Base-by-base conservation (phyloP, 2,888 invertebrate species). In the Chymomyza procnemis region DNA sequence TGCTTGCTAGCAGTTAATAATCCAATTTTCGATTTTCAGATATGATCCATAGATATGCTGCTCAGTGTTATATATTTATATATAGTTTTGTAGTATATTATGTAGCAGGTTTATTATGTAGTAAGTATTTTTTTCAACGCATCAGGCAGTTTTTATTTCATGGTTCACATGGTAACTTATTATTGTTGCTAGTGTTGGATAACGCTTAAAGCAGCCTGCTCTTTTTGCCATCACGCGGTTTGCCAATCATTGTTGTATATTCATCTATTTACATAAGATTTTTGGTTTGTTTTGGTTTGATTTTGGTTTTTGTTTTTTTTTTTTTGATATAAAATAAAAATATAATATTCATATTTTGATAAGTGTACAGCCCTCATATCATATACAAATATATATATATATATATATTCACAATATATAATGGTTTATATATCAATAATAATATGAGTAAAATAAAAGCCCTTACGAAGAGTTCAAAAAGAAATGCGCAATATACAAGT, bases 231-330 rank as follows among this genome's bases (percentile, higher is more conserved):
- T 91, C 89, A 67, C 90, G 88, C 75, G 90, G 87, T 88, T 91
- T 91, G 88, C 91, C 91, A 90, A 91, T 90, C 90, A 91, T 90
- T 76, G 91, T 88, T 75, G 90, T 90, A 86, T 90, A 91, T 82
- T 91, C 91, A 90, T 91, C 91, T 91, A 90, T 88, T 89, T 88
- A 88, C 79, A 85, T 74, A 79, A 79, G 70, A 87, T 71, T 76
- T 70, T 59, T 68, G 47, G 65, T 68, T 57, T 41, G 59, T 61
- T 71, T 76, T 74, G 71, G 69, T 54, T 77, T 79, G 69, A 54
- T 71, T 73, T 67, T 69, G n/a, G n/a, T 76, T 70, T 59, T 68
- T 41, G 65, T 68, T 57, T 41, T 54, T 61, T 71, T 76, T 74
- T 69, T 67, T 54, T 77, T 79, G 69, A 54, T 61, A 62, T 47